Evolutionary conservation across 2,888 invertebrate genomes (phyloP).

Genomic region (Ferrisia virgata): DNA sequence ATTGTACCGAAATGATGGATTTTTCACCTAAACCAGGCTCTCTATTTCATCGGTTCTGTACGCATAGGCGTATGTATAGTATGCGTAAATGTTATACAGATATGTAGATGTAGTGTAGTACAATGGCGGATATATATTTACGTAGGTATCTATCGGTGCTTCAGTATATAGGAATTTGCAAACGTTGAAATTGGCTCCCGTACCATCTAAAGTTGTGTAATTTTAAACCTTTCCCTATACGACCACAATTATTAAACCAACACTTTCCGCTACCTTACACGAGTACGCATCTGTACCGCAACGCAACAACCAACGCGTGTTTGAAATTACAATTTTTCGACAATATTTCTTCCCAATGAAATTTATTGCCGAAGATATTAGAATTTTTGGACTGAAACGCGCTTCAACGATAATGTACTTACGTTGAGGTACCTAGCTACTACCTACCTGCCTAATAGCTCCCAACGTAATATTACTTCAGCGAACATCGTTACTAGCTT

Average conservation of each 20-base stretch:
- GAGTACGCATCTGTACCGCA: background rate
- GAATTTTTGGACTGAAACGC: background rate
- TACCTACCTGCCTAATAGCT: too few species aligned
- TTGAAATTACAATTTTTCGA: background rate
- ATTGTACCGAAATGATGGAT: too few species aligned
- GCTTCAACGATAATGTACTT: background rate
- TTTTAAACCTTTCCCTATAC: background rate
- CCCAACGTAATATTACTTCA: background rate
- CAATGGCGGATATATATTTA: background rate
- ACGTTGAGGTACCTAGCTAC: background rate
- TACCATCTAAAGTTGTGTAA: background rate
- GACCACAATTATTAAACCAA: background rate
- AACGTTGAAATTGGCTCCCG: background rate
- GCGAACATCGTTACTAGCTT: background rate
- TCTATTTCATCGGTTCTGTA: background rate
- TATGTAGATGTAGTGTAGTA: background rate
- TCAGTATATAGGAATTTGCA: background rate
- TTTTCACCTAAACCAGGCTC: too few species aligned
- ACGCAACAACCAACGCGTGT: background rate
- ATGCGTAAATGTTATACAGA: too few species aligned
- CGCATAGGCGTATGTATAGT: too few species aligned
- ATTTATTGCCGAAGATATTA: background rate
- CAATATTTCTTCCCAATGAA: background rate
- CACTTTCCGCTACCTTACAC: background rate
- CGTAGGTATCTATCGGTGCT: too few species aligned